Evolutionary conservation across 2,888 invertebrate species (phyloP).

Genomic region (Eucriotettix oculatus): DNA sequence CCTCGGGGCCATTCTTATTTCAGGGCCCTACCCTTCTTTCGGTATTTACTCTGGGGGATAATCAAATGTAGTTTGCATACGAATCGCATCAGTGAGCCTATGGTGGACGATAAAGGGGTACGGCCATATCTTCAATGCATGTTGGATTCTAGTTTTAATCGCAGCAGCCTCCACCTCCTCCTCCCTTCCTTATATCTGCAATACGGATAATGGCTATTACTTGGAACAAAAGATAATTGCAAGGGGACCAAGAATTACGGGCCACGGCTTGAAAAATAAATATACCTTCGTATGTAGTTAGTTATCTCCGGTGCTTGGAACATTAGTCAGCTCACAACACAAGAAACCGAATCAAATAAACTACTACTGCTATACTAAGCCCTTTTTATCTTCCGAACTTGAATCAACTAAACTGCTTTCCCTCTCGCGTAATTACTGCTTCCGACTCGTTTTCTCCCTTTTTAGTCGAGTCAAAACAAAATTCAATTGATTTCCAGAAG

Average conservation of each 20-base stretch:
- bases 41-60: constrained; percentile 13
- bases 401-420: not conserved
- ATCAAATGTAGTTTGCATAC: constrained; percentile 14
- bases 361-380: not conserved
- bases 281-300: not conserved
- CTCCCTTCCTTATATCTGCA: not conserved
- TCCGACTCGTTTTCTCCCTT: too few relatives aligned
- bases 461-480: too few relatives aligned
- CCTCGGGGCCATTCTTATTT: not conserved
- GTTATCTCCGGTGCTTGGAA: not conserved
- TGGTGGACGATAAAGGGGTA: constrained; percentile 12
- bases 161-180: constrained; percentile 1
- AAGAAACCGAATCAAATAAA: not conserved
- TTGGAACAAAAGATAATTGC: constrained; percentile 8
- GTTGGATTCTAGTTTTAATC: constrained; percentile 13
- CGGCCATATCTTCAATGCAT: constrained; percentile 10
- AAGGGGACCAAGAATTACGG: not conserved
- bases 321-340: not conserved
- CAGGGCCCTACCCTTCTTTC: constrained; percentile 5
- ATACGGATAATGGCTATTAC: not conserved
- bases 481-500: too few relatives aligned
- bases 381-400: not conserved
- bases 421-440: not conserved
- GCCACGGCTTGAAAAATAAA: not conserved
- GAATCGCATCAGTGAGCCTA: constrained; percentile 11